Percentiles rank a stretch among this genome's conserved stretches.
phyloP scores from a whole-genome alignment of 2,888 invertebrate species.

The Meloe dianella region DNA sequence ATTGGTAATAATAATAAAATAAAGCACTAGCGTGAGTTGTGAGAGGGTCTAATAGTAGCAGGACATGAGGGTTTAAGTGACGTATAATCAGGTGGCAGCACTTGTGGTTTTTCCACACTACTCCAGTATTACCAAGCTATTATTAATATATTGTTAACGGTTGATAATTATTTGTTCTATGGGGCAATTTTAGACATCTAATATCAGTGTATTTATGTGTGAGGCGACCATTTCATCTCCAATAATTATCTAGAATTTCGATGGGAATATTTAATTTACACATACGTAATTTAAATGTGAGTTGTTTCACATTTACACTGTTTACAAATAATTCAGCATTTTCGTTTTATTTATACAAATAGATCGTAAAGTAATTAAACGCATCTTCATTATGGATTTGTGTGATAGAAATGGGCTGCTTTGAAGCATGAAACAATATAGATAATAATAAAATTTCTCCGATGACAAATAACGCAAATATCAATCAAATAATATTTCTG shows the following conservation, averaged over 20 bases:
- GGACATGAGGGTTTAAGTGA: constrained; percentile 56
- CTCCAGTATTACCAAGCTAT: constrained; percentile 56
- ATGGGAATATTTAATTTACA: background rate
- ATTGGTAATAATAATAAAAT: constrained; percentile 27
- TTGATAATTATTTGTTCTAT: constrained; percentile 54
- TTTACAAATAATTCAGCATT: too few species aligned
- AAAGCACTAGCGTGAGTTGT: constrained; percentile 47
- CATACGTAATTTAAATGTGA: background rate
- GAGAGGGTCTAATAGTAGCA: constrained; percentile 51
- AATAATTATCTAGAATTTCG: constrained; percentile 13
- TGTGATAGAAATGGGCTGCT: background rate
- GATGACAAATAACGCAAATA: constrained; percentile 49
- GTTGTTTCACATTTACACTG: background rate
- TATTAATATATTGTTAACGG: constrained; percentile 59
- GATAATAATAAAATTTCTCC: constrained; percentile 37
- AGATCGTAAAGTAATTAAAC: background rate
- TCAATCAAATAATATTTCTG: constrained; percentile 43
- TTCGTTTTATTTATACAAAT: constrained; percentile 1
- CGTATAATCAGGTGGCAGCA: constrained; percentile 61
- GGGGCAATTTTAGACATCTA: constrained; percentile 42
- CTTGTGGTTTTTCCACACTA: constrained; percentile 59
- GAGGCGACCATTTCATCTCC: constrained; percentile 20
- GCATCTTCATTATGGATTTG: background rate
- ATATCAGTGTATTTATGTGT: constrained; percentile 36
- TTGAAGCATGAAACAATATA: constrained; percentile 3